These are phyloP conservation scores for Oeneis ivallda DNA, from an alignment of 2,888 invertebrate genomes.

Conservation along the genomic window DNA sequence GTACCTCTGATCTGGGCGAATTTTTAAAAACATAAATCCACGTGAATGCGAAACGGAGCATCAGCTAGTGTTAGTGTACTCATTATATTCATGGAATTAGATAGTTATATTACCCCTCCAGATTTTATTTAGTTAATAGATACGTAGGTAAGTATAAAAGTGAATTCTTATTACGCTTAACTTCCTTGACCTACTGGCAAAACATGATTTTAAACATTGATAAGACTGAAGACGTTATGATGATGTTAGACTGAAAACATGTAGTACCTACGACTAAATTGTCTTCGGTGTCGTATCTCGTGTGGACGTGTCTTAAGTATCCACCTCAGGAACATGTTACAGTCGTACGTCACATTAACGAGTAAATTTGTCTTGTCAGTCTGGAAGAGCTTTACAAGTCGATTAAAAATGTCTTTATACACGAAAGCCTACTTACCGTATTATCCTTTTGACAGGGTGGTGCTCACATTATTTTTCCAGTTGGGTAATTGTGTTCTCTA, in stretches of 20 bases:
- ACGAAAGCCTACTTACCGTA: constrained; percentile 27
- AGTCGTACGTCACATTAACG: constrained; percentile 60
- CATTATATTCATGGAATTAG: no score
- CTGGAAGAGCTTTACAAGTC: constrained; percentile 43
- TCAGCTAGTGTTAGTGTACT: no score
- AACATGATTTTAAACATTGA: no score
- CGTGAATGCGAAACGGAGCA: no score
- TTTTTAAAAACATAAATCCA: no score
- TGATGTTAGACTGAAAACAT: background rate
- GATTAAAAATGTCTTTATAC: constrained; percentile 44
- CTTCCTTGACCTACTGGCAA: no score
- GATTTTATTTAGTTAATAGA: no score
- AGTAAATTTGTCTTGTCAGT: constrained; percentile 57
- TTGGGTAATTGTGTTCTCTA: background rate
- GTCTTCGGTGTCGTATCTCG: background rate
- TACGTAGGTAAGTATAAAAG: no score
- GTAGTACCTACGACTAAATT: background rate
- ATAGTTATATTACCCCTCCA: no score
- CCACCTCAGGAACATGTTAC: constrained; percentile 42
- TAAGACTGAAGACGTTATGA: no score
- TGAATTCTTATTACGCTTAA: no score
- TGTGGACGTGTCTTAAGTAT: constrained; percentile 23
- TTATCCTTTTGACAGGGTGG: constrained; percentile 23
- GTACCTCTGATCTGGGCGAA: no score
- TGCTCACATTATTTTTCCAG: constrained; percentile 4